Evolutionary conservation across 2,113 vertebrate species (phyloP), one percentile per base, ranked within the genome.

Genomic region (Lepisosteus osseus): DNA sequence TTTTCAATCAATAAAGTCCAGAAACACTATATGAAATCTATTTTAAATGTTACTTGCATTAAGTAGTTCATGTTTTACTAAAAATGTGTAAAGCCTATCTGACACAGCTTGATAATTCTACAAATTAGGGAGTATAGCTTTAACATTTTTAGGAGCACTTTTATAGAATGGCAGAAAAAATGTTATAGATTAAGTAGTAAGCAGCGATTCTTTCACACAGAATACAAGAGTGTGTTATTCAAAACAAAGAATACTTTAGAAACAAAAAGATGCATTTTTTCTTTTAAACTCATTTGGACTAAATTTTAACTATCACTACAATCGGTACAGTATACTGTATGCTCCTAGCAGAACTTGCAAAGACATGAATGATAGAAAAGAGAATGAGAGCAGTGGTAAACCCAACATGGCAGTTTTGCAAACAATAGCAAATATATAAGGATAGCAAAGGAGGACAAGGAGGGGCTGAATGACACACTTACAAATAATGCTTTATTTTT

Each of bases 231-330:
- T 17, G 15, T 17, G 15, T 17, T 17, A 17, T 17, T 17, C 15
- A 17, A 17, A 17, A 17, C 15, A 17, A 17, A 17, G 15, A 17
- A 17, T 59, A 72, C n/a, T 57, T 65, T 64, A 67, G 42, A 59
- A 45, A 62, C 59, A 70, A 79, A 72, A 68, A 71, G 72, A 78
- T 54, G 43, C 72, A 61, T 74, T 41, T 72, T 64, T 44, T 44
- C 68, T 70, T 59, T 67, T 77, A 79, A 78, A 84, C 81, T 78
- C 44, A 63, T 75, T 65, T 51, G 70, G 74, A 82, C 69, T 74
- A 73, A 76, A 79, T 75, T 73, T 73, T 77, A 82, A 82, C 80
- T 77, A 85, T 79, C 72, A 78, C 81, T 80, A 72, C 29, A 29
- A 70, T 74, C 72, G 29, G 29, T 29, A 73, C 69, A 66, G 42